A percentile compares a stretch with the other conserved stretches of the same genome.
These are phyloP conservation scores for Opisthograptis luteolata DNA, from an alignment of 2,888 invertebrate species.

Conservation along the genomic window DNA sequence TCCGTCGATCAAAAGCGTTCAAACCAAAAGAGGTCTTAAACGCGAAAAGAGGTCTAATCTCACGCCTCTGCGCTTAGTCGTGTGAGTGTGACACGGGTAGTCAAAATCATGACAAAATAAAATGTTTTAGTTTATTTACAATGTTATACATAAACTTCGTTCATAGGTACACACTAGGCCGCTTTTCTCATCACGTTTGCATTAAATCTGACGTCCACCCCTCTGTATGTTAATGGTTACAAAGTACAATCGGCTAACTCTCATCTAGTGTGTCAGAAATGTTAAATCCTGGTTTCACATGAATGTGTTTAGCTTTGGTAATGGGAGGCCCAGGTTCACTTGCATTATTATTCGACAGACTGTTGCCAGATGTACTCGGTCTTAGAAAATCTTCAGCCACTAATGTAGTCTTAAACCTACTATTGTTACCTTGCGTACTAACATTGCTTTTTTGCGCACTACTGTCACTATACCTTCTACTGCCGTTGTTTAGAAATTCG, in stretches of 20 bases:
- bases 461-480: constrained; percentile 71
- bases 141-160: no score
- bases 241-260: not conserved
- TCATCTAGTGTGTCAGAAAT: constrained; percentile 47
- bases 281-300: constrained; percentile 69
- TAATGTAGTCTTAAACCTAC: constrained; percentile 73
- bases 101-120: no score
- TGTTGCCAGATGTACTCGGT: constrained; percentile 55
- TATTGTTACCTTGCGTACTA: constrained; percentile 50
- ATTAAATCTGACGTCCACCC: not conserved
- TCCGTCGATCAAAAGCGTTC: no score
- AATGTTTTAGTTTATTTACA: no score
- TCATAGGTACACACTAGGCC: no score
- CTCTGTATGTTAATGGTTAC: no score
- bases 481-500: constrained; percentile 68
- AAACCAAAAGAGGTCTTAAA: no score
- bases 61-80: no score
- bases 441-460: constrained; percentile 64
- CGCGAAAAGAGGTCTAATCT: no score
- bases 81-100: no score
- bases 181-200: no score
- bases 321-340: constrained; percentile 53
- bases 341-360: constrained; percentile 50
- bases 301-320: constrained; percentile 64
- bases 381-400: constrained; percentile 64